Percentiles rank a stretch among this genome's conserved stretches.
These are phyloP conservation scores for Turritopsis rubra DNA, from an alignment of 30 jellyfish, hydroid and myxozoan species.

Conservation along the genomic window DNA sequence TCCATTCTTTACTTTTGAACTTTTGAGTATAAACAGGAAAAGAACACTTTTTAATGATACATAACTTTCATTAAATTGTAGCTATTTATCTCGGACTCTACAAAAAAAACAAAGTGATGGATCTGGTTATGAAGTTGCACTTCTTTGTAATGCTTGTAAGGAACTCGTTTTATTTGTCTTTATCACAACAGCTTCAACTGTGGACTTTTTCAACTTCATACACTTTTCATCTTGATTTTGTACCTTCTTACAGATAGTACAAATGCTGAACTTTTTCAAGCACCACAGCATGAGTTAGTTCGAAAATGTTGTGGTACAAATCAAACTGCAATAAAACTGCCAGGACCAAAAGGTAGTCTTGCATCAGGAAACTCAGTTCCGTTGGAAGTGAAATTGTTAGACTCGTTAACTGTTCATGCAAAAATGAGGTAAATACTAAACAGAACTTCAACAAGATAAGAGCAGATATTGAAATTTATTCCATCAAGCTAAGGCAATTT, in stretches of 20 bases:
- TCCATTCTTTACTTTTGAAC: neutral
- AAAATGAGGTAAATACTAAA: slow-evolving; percentile 74
- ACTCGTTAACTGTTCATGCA: slow-evolving; percentile 95
- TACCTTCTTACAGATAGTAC: slow-evolving; percentile 65
- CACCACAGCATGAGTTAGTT: slow-evolving; percentile 71
- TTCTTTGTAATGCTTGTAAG: slow-evolving; percentile 93
- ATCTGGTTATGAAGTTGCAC: slow-evolving; percentile 57
- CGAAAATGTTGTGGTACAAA: slow-evolving; percentile 68
- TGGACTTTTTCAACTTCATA: no score
- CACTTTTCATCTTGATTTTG: neutral
- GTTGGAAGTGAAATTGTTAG: slow-evolving; percentile 85
- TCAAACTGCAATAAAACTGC: slow-evolving; percentile 47
- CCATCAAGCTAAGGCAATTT: no score
- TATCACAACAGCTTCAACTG: neutral
- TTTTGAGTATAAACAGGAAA: neutral
- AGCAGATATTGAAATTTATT: no score
- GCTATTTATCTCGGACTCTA: slow-evolving; percentile 53
- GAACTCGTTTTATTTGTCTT: neutral
- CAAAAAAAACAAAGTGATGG: slow-evolving; percentile 29
- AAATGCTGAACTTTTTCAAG: slow-evolving; percentile 62
- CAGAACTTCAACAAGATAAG: neutral
- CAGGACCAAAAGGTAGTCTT: slow-evolving; percentile 60
- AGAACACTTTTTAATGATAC: neutral
- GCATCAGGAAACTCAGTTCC: slow-evolving; percentile 91
- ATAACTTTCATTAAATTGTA: neutral